phyloP scores from a whole-genome alignment of 2,113 vertebrate species.

The Plecturocebus donacophilus region DNA sequence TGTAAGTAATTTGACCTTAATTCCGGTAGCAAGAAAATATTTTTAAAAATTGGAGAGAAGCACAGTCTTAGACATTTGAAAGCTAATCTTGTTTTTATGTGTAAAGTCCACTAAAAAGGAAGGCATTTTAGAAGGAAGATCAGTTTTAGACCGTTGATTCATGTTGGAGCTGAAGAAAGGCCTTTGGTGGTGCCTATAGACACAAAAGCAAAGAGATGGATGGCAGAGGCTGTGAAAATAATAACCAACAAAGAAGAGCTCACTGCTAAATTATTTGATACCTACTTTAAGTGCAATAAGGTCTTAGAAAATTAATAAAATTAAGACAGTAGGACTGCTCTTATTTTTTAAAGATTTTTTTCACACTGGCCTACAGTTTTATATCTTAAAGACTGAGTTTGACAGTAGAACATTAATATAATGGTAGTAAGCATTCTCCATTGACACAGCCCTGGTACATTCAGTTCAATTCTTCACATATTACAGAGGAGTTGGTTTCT shows the following conservation, averaged over 20 bases:
- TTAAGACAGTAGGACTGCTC: not conserved
- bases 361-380: not conserved
- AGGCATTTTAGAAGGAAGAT: not conserved
- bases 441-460: not conserved
- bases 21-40: not conserved
- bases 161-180: not conserved
- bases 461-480: not conserved
- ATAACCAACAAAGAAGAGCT: not conserved
- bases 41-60: not conserved
- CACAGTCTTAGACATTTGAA: not conserved
- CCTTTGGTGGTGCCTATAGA: not conserved
- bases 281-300: not conserved
- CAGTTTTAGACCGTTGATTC: not conserved
- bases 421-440: not conserved
- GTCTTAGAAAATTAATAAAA: constrained; percentile 8
- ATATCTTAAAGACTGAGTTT: not conserved
- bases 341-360: not conserved
- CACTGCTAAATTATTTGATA: not conserved
- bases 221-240: not conserved
- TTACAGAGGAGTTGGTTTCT: not conserved
- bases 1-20: not conserved
- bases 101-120: not conserved
- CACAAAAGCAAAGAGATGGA: not conserved
- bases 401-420: no score
- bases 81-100: not conserved